These are phyloP conservation scores for Cardiocondyla obscurior DNA, from an alignment of 1,140 invertebrate genomes.

Conservation along the genomic window DNA sequence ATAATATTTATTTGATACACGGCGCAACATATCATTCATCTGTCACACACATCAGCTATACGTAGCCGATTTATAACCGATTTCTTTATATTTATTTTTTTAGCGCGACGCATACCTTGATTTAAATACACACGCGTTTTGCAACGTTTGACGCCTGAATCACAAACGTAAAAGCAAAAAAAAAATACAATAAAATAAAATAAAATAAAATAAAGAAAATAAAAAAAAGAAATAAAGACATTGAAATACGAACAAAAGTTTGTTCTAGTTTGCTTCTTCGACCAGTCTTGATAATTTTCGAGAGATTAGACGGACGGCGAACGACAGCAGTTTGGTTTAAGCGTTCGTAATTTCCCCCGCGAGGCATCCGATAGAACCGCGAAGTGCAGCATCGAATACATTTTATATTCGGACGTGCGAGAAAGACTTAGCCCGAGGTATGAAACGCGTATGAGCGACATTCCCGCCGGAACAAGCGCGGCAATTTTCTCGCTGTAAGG, in stretches of 20 bases:
- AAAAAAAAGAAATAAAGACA: background rate
- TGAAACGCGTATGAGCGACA: background rate
- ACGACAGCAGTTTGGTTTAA: background rate
- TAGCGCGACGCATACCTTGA: background rate
- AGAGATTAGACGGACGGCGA: constrained; percentile 1
- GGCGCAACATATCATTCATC: background rate
- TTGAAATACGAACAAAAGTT: background rate
- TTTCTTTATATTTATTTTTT: background rate
- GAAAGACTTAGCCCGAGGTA: background rate
- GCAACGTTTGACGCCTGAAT: background rate
- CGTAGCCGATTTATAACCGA: background rate
- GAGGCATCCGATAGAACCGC: background rate
- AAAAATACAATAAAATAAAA: background rate
- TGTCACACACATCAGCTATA: background rate
- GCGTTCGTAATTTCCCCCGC: constrained; percentile 17
- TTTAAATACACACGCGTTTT: background rate
- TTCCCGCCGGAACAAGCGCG: background rate
- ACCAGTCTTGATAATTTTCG: background rate
- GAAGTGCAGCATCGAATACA: background rate
- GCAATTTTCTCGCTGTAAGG: constrained; percentile 36
- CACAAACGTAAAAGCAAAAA: background rate
- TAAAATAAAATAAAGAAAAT: background rate
- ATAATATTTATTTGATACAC: constrained; percentile 23
- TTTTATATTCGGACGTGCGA: constrained; percentile 4
- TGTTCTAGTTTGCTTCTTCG: constrained; percentile 14